Conservation (phyloP, 2,888 invertebrate species). For the Zygothrica quintamaculata region DNA sequence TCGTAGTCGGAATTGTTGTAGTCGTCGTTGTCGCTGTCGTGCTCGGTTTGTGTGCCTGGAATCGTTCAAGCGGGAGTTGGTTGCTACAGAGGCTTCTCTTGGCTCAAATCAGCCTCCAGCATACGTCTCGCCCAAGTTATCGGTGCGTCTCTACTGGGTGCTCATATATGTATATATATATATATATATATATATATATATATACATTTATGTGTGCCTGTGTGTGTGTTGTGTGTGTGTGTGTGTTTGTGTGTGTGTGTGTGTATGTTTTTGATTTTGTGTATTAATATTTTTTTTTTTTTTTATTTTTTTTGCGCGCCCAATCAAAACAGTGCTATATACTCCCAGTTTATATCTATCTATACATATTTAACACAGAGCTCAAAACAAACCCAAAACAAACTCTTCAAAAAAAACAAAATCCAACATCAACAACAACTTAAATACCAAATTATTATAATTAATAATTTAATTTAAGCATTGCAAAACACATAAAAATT, state of each 20-base stretch:
- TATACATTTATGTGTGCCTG: constrained; percentile 10
- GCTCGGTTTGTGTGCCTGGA: constrained; percentile 59
- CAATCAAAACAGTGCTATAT: constrained; percentile 69
- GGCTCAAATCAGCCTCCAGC: constrained; percentile 53
- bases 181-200: constrained; percentile 3
- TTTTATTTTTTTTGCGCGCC: constrained; percentile 79
- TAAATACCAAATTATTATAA: too few relatives aligned
- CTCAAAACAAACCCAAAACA: constrained; percentile 4
- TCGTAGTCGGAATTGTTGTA: constrained; percentile 53
- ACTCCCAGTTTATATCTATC: constrained; percentile 27
- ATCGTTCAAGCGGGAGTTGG: constrained; percentile 65
- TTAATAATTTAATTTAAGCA: background rate
- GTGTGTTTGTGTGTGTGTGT: constrained; percentile 7
- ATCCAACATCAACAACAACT: too few relatives aligned
- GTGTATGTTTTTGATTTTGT: constrained; percentile 63
- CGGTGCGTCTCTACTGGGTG: constrained; percentile 69
- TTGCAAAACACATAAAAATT: background rate
- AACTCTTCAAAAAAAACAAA: too few relatives aligned
- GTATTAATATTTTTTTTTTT: constrained; percentile 80
- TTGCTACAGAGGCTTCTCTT: constrained; percentile 38
- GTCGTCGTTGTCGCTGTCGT: constrained; percentile 10
- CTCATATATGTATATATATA: constrained; percentile 22
- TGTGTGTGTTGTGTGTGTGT: constrained; percentile 8
- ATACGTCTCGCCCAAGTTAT: constrained; percentile 43
- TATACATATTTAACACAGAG: constrained; percentile 33